These are phyloP conservation scores for Hetaerina titia DNA, from an alignment of 2,888 invertebrate species.

Conservation along the genomic window DNA sequence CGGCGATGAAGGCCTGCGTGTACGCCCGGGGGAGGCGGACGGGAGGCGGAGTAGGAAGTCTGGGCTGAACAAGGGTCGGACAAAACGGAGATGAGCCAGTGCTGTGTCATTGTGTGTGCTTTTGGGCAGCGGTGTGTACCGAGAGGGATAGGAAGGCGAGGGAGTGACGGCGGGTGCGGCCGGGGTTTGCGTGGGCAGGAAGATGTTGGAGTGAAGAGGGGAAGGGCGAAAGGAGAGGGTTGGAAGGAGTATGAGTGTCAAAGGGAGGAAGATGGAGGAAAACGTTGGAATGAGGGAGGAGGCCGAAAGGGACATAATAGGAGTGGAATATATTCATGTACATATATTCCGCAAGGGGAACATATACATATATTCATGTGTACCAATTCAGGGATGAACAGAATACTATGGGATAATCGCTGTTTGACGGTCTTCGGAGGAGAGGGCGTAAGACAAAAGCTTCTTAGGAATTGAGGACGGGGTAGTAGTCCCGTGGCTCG, in stretches of 20 bases:
- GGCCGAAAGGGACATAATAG: background rate
- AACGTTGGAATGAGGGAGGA: background rate
- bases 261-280: background rate
- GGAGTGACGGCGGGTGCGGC: background rate
- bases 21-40: background rate
- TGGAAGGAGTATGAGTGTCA: background rate
- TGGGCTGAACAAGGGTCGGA: slow-evolving; percentile 6
- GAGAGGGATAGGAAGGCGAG: background rate
- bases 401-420: background rate
- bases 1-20: background rate
- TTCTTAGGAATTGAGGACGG: background rate
- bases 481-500: background rate
- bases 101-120: background rate
- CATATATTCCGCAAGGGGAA: background rate
- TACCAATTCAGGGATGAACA: background rate
- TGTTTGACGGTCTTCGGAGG: background rate
- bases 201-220: background rate
- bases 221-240: background rate
- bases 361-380: background rate
- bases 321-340: background rate
- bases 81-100: background rate
- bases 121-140: background rate
- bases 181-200: background rate
- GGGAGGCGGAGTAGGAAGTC: background rate
- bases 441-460: background rate